phyloP scores from a whole-genome alignment of 2,113 vertebrate species.

The Alexandromys fortis region DNA sequence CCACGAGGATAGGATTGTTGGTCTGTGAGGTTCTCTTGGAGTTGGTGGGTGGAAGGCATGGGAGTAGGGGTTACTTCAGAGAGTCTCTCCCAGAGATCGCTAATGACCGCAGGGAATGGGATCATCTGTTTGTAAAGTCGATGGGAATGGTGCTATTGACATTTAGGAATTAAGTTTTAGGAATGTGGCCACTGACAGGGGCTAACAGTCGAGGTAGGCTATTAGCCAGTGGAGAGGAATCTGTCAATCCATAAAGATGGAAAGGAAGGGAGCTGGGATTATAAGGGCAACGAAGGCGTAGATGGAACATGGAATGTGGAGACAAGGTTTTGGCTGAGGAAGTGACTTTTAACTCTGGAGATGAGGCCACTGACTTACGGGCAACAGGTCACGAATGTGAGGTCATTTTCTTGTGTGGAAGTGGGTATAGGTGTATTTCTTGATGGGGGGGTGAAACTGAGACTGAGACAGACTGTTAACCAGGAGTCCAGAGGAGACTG shows the following conservation, averaged over 20 bases:
- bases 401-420: not conserved
- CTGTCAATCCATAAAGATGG: not conserved
- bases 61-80: not conserved
- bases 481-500: constrained; percentile 12
- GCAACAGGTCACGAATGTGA: not conserved
- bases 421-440: constrained; percentile 22
- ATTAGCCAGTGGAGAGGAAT: not conserved
- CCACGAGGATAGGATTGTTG: not conserved
- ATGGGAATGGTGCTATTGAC: not conserved
- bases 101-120: not conserved
- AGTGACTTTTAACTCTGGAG: not conserved
- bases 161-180: constrained; percentile 36
- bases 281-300: not conserved
- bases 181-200: not conserved
- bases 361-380: not conserved
- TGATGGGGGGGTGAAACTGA: constrained; percentile 31
- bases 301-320: not conserved
- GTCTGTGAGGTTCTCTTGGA: not conserved
- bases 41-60: not conserved
- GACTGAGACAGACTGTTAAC: not conserved
- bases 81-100: not conserved
- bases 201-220: not conserved
- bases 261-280: not conserved
- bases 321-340: not conserved
- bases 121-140: constrained; percentile 18